Evolutionary conservation across 2,113 vertebrate species (phyloP), one percentile per base, ranked within the genome.

Genomic region (Thinocorus orbignyianus): DNA sequence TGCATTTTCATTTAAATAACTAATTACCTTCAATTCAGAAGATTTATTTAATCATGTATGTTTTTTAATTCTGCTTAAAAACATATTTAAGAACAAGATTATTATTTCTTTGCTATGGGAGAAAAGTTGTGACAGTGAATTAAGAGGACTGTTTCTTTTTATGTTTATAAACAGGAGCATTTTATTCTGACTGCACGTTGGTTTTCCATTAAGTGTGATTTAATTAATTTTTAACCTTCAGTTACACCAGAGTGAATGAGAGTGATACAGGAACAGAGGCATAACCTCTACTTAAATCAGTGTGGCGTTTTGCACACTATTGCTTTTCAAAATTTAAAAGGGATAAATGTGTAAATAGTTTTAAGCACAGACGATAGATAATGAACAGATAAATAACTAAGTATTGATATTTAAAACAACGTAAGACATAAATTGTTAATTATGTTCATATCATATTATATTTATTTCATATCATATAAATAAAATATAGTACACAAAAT

Each of bases 1-100:
- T 46, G 49, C 20, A 82, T 95, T 96, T 95, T 95, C 46, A 90
- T 94, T 94, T 90, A 88, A 94, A 85, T 84, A 90, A 70, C 8
- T 28, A 92, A 77, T 94, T 86, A 72, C n/a, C 86, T 33, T 8
- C 14, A 89, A 74, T 95, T 81, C 30, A 51, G 66, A 95, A 90
- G 17, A 93, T 58, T 72, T 92, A 46, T 73, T 95, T 90, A 84
- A 76, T n/a, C 3, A 24, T 11, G 7, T 7, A 23, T 80, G 2
- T 17, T 92, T 69, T 51, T 39, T 12, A 91, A 76, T 70, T 94
- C 74, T 89, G 44, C 35, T 79, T 87, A 88, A 92, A 76, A 81
- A 87, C 1, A 11, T 80, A 52, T 83, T 5, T 8, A 96, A 85
- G 33, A 79, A 57, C 20, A 49, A 81, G 31, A 84, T 86, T 83